Evolutionary conservation across 2,888 invertebrate species (phyloP), one percentile per base, ranked within the genome.

Genomic region (Ichneumoninae sp.): DNA sequence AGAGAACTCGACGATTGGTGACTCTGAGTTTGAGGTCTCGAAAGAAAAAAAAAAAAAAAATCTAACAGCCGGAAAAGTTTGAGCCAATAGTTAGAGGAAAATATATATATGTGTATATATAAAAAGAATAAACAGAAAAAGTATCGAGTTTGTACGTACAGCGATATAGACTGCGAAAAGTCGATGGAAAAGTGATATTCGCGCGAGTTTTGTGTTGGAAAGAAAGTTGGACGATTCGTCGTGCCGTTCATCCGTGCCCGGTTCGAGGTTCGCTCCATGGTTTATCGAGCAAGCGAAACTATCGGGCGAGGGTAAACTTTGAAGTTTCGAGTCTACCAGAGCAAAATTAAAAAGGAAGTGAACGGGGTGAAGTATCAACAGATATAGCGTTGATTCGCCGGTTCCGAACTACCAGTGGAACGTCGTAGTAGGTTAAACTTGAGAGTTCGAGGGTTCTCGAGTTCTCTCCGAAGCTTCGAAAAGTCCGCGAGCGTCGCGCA

Each of bases 401-500:
- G 70, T 77, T 68, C 71, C 44, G 47, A 26, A 44, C 66, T n/a
- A 44, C 44, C 40, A n/a, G 22, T 44, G 22, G 19, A 16, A 19
- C 40, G 44, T 22, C 44, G 76, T 33, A 26, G 33, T 65, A 54
- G 33, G 47, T 19, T 26, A 22, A 71, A 65, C 65, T 54, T 33
- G 69, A 36, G 71, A 76, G 70, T 77, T 82, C 44, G 44, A 44
- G 44, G 44, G 68, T 26, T 44, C 44, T 44, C 40, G 22, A 22
- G 19, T 22, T 40, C 33, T 10, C 30, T 70, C 30, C 47, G 19
- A 69, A 30, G 68, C 19, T 70, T 69, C 62, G 69, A 40, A 50
- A 60, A 80, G 80, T 80, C 68, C 72, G 57, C 50, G 74, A 68
- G 33, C 68, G 57, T 57, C 65, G 74, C 74, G 74, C 68, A 22